Percentiles rank a stretch among this genome's conserved stretches.
Conservation (phyloP, 2,888 invertebrate species). For the Apoderus coryli region DNA sequence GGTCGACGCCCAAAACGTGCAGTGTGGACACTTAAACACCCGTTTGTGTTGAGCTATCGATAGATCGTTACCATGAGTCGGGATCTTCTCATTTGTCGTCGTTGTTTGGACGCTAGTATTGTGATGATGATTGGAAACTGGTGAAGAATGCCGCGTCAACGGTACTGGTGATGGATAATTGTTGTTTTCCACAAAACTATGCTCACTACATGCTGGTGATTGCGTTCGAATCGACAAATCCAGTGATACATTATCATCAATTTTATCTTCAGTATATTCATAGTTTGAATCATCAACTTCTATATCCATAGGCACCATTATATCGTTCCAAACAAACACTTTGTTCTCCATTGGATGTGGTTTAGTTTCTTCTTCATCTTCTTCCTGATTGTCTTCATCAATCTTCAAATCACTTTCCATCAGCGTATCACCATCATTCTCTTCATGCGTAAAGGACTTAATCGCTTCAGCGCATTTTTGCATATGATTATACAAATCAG, state of each 20-base stretch:
- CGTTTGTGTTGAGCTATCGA: conserved; percentile 54
- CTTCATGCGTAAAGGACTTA: conserved; percentile 24
- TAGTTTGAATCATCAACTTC: conserved; percentile 29
- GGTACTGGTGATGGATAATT: conserved; percentile 18
- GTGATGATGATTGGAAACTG: neutral
- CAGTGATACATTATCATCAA: conserved; percentile 29
- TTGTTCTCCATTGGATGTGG: conserved; percentile 69
- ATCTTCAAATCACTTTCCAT: conserved; percentile 21
- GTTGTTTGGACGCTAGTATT: conserved; percentile 4
- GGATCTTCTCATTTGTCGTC: conserved; percentile 38
- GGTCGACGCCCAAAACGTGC: conserved; percentile 84
- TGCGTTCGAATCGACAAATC: conserved; percentile 30
- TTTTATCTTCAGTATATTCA: conserved; percentile 28
- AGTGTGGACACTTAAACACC: conserved; percentile 86
- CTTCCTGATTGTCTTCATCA: conserved; percentile 19
- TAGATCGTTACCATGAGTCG: conserved; percentile 40
- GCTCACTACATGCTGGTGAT: conserved; percentile 30
- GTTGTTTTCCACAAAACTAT: conserved; percentile 24
- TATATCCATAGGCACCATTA: conserved; percentile 34
- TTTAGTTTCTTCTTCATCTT: conserved; percentile 28
- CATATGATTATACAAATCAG: conserved; percentile 61
- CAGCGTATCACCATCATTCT: conserved; percentile 21
- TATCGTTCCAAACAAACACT: conserved; percentile 70
- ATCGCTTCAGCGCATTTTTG: conserved; percentile 50
- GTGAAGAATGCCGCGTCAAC: too few relatives aligned